Conservation (phyloP, 2,888 invertebrate genomes). For the Tortricodes alternella region DNA sequence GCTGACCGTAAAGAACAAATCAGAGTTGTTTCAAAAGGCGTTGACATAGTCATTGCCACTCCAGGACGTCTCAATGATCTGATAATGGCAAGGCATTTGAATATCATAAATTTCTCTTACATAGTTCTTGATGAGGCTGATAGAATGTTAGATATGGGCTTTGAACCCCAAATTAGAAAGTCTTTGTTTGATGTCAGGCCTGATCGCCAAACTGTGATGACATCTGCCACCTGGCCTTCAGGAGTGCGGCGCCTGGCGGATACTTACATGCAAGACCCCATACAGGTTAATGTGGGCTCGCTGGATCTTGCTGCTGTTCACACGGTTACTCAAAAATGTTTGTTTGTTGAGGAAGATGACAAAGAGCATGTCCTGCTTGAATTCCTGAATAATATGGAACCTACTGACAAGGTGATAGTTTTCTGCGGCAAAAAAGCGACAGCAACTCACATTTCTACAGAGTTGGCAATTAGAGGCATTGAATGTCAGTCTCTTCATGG, state of each 20-base stretch:
- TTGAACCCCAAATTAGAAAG: slow-evolving; percentile 94
- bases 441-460: slow-evolving; percentile 92
- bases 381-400: slow-evolving; percentile 87
- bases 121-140: slow-evolving; percentile 96
- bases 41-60: slow-evolving; percentile 97
- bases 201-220: slow-evolving; percentile 97
- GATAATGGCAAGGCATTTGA: slow-evolving; percentile 87
- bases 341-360: slow-evolving; percentile 86
- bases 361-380: slow-evolving; percentile 86
- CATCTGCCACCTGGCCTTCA: slow-evolving; percentile 97
- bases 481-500: slow-evolving; percentile 93
- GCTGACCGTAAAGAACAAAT: slow-evolving; percentile 92
- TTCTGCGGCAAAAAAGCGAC: slow-evolving; percentile 94
- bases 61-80: slow-evolving; percentile 97
- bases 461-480: slow-evolving; percentile 87
- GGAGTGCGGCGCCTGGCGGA: slow-evolving; percentile 93
- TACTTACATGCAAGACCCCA: slow-evolving; percentile 93
- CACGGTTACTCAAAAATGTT: slow-evolving; percentile 91
- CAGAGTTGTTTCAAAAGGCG: slow-evolving; percentile 87
- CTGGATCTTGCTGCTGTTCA: slow-evolving; percentile 95
- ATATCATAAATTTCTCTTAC: slow-evolving; percentile 91
- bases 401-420: slow-evolving; percentile 92
- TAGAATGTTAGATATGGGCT: slow-evolving; percentile 94
- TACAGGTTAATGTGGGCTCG: slow-evolving; percentile 95
- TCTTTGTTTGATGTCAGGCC: slow-evolving; percentile 91